These are phyloP conservation scores for Odontomachus brunneus DNA, from an alignment of 1,140 invertebrate species.

Conservation along the genomic window DNA sequence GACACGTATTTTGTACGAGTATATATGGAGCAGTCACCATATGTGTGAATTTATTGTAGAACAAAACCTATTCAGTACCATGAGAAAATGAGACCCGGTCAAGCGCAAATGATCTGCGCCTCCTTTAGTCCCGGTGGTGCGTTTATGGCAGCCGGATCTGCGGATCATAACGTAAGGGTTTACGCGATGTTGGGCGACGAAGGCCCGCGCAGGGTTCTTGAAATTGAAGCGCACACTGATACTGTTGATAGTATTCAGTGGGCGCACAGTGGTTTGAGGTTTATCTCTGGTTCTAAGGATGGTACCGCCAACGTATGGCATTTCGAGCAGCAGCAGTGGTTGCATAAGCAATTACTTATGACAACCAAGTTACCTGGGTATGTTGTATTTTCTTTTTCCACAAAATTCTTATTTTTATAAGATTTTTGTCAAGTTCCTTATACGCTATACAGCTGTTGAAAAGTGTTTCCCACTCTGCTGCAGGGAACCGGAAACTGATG, in stretches of 20 bases:
- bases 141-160: constrained; percentile 97
- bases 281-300: constrained; percentile 98
- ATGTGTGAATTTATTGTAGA: constrained; percentile 83
- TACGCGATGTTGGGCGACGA: constrained; percentile 93
- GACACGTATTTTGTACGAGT: too few species aligned
- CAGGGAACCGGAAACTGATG: constrained; percentile 86
- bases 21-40: background rate
- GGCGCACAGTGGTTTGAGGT: constrained; percentile 93
- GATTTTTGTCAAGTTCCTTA: background rate
- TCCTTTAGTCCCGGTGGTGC: constrained; percentile 97
- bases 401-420: background rate
- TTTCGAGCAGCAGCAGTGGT: constrained; percentile 96
- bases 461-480: constrained; percentile 57
- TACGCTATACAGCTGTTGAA: background rate
- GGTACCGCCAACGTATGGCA: constrained; percentile 98
- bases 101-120: constrained; percentile 98
- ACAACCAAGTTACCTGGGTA: constrained; percentile 89
- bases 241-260: constrained; percentile 98
- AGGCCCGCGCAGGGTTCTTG: constrained; percentile 88
- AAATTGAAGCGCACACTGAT: constrained; percentile 95
- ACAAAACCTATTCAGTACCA: constrained; percentile 95
- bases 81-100: constrained; percentile 96
- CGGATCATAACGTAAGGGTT: constrained; percentile 95
- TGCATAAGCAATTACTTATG: constrained; percentile 91
- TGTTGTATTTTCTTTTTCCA: constrained; percentile 53